Evolutionary conservation across 2,797 vertebrate genomes (phyloP).

Genomic region (Eulemur albifrons): DNA sequence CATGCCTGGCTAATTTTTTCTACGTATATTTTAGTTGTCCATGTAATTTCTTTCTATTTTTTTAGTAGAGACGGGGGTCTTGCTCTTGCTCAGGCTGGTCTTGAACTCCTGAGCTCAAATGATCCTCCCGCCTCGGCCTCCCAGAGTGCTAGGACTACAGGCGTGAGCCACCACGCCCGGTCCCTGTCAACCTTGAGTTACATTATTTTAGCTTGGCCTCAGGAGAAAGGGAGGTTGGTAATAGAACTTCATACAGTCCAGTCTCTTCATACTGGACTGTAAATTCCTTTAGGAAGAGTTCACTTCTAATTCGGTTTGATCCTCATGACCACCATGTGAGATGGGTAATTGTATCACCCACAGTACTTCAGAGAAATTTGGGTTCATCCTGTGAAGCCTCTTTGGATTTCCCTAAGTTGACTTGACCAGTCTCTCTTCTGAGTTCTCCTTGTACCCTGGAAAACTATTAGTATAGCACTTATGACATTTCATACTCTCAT

Average conservation of each 20-base stretch:
- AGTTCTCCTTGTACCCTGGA: neutral
- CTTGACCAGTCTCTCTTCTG: neutral
- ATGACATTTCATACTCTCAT: neutral
- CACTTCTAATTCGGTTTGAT: neutral
- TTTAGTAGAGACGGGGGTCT: too few relatives aligned
- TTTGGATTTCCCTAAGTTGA: neutral
- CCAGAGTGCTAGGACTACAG: too few relatives aligned
- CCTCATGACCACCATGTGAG: neutral
- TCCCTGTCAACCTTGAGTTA: neutral
- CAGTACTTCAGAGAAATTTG: neutral
- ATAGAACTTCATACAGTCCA: neutral
- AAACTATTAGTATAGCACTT: neutral
- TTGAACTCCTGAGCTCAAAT: too few relatives aligned
- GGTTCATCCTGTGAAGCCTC: neutral
- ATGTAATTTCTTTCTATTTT: too few relatives aligned
- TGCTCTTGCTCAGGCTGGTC: too few relatives aligned
- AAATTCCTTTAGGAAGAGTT: neutral
- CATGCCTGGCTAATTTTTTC: too few relatives aligned
- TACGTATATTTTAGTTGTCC: too few relatives aligned
- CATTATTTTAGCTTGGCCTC: neutral
- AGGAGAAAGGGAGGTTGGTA: neutral
- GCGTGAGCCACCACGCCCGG: too few relatives aligned
- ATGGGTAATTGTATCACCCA: neutral
- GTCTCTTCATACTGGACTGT: neutral
- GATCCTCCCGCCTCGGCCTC: too few relatives aligned